phyloP scores from a whole-genome alignment of 2,888 invertebrate genomes.

The Selenia dentaria region DNA sequence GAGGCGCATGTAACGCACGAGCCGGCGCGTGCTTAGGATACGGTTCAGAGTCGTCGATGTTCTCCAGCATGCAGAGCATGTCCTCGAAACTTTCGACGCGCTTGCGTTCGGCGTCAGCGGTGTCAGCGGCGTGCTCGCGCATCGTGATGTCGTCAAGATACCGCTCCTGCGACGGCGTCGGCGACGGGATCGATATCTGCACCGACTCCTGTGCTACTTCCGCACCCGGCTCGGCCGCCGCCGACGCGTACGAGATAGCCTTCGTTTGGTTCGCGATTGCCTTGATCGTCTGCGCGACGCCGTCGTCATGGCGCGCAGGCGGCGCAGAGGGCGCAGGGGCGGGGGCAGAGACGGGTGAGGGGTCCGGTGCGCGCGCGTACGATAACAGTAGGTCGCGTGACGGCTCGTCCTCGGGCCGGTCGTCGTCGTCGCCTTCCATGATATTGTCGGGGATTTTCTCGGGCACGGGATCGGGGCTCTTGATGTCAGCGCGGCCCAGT shows the following conservation, averaged over 20 bases:
- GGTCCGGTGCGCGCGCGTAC: constrained; percentile 51
- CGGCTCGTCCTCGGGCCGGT: constrained; percentile 69
- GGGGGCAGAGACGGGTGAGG: constrained; percentile 42
- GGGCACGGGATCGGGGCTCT: constrained; percentile 77
- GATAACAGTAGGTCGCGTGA: constrained; percentile 61
- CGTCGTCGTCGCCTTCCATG: constrained; percentile 76
- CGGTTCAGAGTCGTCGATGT: constrained; percentile 62
- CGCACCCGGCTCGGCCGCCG: constrained; percentile 81
- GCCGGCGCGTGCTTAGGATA: constrained; percentile 27
- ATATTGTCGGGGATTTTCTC: constrained; percentile 82
- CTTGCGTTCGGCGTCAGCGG: constrained; percentile 80
- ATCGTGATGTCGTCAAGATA: constrained; percentile 86
- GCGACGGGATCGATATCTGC: constrained; percentile 87
- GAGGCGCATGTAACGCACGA: neutral
- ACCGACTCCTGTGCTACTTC: constrained; percentile 86
- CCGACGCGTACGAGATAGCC: constrained; percentile 55
- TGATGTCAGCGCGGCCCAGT: constrained; percentile 75
- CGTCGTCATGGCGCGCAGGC: constrained; percentile 36
- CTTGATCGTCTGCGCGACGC: constrained; percentile 68
- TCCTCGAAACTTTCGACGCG: constrained; percentile 88
- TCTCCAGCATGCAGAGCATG: constrained; percentile 88
- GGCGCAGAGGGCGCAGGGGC: constrained; percentile 32
- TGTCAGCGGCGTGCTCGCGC: constrained; percentile 81
- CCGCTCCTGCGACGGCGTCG: constrained; percentile 87
- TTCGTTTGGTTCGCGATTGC: constrained; percentile 83